Evolutionary conservation across 2,113 vertebrate species (phyloP).

Genomic region (Notothenia rossii): DNA sequence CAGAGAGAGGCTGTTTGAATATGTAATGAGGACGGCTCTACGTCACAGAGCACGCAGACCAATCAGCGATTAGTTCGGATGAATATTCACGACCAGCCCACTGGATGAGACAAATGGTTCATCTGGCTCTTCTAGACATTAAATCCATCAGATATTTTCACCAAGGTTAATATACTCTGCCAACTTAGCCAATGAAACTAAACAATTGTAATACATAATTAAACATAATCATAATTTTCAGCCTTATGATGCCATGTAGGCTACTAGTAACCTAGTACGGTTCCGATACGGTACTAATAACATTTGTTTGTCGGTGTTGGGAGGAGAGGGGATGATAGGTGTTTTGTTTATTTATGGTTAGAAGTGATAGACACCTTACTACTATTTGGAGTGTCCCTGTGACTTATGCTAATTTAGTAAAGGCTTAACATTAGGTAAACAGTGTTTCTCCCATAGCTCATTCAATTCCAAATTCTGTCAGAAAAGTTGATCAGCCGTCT

Average conservation of each 20-base stretch:
- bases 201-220: no score
- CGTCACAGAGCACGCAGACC: slow-evolving; percentile 70
- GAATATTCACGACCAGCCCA: slow-evolving; percentile 25
- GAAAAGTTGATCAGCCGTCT: background rate
- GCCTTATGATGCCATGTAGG: background rate
- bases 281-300: background rate
- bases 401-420: slow-evolving; percentile 1
- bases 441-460: background rate
- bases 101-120: slow-evolving; percentile 17
- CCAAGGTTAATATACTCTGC: background rate
- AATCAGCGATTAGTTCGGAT: slow-evolving; percentile 57
- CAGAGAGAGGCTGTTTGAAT: slow-evolving; percentile 72
- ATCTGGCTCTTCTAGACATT: background rate
- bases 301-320: background rate
- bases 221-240: background rate
- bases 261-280: background rate
- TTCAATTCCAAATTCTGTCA: background rate
- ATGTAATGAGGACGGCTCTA: slow-evolving; percentile 61
- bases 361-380: background rate
- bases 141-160: background rate
- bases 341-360: slow-evolving; percentile 66
- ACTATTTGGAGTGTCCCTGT: slow-evolving; percentile 7
- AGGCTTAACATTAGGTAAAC: background rate
- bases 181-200: background rate
- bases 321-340: background rate